A percentile compares a stretch with the other conserved stretches of the same genome.
Conservation (phyloP, 2,888 invertebrate genomes). For the Latrodectus hesperus region DNA sequence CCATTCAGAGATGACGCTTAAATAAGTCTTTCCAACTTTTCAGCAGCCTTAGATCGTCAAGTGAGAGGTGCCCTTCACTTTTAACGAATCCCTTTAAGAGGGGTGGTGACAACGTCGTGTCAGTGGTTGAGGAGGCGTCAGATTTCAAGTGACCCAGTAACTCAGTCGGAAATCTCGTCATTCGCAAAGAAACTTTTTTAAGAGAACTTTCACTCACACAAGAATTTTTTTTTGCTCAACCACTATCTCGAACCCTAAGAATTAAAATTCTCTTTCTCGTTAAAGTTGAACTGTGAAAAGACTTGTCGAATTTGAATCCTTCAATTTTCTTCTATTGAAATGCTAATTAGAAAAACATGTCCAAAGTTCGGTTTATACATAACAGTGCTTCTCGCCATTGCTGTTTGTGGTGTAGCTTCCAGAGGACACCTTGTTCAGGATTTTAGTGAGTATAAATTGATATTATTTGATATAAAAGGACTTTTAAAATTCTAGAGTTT, state of each 20-base stretch:
- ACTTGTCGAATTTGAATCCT: too few species aligned
- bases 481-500: too few species aligned
- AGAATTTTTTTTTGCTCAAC: too few species aligned
- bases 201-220: too few species aligned
- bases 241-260: too few species aligned
- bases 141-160: not conserved
- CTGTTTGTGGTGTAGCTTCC: constrained; percentile 8
- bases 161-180: too few species aligned
- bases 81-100: constrained; percentile 36
- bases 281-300: too few species aligned
- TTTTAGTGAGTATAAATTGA: constrained; percentile 41
- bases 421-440: constrained; percentile 55
- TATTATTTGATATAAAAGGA: not conserved
- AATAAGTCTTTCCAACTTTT: constrained; percentile 41
- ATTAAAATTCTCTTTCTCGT: too few species aligned
- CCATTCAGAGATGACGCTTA: constrained; percentile 18
- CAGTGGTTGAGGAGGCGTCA: constrained; percentile 37
- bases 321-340: not conserved
- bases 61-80: constrained; percentile 16
- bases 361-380: not conserved
- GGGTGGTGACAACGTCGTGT: constrained; percentile 37
- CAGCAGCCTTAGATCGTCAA: constrained; percentile 22
- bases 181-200: too few species aligned
- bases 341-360: constrained; percentile 9
- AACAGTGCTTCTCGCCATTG: not conserved